phyloP scores from a whole-genome alignment of 2,888 invertebrate species.

The Acleris laterana region DNA sequence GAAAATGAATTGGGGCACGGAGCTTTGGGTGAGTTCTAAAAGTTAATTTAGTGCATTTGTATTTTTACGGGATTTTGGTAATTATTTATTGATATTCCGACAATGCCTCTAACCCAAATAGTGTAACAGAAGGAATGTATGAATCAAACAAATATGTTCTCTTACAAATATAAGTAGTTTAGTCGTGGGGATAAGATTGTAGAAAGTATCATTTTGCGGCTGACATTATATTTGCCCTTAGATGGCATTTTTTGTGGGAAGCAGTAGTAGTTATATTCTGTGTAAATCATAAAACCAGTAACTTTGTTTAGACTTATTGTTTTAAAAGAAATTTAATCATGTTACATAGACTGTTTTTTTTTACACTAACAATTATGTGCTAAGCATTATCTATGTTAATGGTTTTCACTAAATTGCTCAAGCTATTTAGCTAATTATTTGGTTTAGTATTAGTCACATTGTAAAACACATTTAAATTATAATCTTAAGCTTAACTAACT shows the following conservation, averaged over 20 bases:
- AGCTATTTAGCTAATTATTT: slow-evolving; percentile 20
- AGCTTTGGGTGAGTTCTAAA: slow-evolving; percentile 86
- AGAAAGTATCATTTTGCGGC: slow-evolving; percentile 27
- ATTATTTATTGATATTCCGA: slow-evolving; percentile 4
- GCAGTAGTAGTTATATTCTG: neutral
- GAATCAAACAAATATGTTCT: neutral
- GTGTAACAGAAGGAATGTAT: neutral
- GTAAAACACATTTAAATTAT: too few species aligned
- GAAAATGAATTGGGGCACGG: slow-evolving; percentile 88
- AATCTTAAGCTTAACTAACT: too few species aligned
- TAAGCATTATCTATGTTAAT: slow-evolving; percentile 15
- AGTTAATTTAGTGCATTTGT: slow-evolving; percentile 35
- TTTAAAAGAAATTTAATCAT: too few species aligned
- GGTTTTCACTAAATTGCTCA: slow-evolving; percentile 21
- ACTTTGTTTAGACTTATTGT: neutral
- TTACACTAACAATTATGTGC: slow-evolving; percentile 6
- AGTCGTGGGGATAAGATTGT: slow-evolving; percentile 17
- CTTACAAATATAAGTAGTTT: slow-evolving; percentile 8
- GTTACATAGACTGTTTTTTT: neutral
- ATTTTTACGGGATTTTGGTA: slow-evolving; percentile 18
- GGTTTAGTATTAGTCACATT: slow-evolving; percentile 1
- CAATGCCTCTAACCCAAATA: neutral
- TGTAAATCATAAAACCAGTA: neutral
- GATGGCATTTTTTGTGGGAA: slow-evolving; percentile 30
- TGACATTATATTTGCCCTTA: slow-evolving; percentile 18